A percentile compares a stretch with the other conserved stretches of the same genome.
Conservation (phyloP, 2,113 vertebrate genomes). For the Sorex fumeus region DNA sequence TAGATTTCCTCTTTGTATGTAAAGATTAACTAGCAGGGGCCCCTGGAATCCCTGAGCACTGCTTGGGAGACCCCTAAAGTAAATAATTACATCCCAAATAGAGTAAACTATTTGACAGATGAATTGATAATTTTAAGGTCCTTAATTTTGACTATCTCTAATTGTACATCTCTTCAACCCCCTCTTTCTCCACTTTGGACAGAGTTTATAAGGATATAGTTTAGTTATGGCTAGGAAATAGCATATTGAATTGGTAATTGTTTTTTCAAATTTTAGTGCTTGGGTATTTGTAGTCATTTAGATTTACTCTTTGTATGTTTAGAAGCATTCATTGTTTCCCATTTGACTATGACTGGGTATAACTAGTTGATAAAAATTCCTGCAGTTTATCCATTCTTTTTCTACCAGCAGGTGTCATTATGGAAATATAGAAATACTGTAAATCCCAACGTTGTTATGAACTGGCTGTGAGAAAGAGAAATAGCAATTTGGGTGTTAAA, state of each 20-base stretch:
- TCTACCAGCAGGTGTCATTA: slow-evolving; percentile 91
- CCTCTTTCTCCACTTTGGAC: slow-evolving; percentile 52
- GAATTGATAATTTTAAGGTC: slow-evolving; percentile 9
- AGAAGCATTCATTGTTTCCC: slow-evolving; percentile 57
- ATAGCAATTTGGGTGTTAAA: slow-evolving; percentile 63
- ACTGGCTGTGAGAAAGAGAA: slow-evolving; percentile 80
- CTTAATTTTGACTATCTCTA: slow-evolving; percentile 18
- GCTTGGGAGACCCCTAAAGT: too few species aligned
- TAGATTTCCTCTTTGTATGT: too few species aligned
- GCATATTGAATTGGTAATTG: slow-evolving; percentile 3
- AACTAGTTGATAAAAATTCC: slow-evolving; percentile 75
- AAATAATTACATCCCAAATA: not conserved
- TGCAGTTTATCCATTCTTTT: slow-evolving; percentile 87
- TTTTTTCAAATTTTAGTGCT: slow-evolving; percentile 55
- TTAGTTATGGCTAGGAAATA: slow-evolving; percentile 56
- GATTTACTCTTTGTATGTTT: slow-evolving; percentile 12
- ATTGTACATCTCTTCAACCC: not conserved
- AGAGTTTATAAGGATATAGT: not conserved
- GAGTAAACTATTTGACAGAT: not conserved
- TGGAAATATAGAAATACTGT: slow-evolving; percentile 90
- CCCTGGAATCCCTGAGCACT: too few species aligned
- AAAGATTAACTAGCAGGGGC: too few species aligned
- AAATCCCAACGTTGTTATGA: slow-evolving; percentile 82
- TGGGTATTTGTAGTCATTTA: slow-evolving; percentile 45
- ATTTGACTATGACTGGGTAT: slow-evolving; percentile 59